phyloP scores from a whole-genome alignment of 2,888 invertebrate species.

The Thyatira batis region DNA sequence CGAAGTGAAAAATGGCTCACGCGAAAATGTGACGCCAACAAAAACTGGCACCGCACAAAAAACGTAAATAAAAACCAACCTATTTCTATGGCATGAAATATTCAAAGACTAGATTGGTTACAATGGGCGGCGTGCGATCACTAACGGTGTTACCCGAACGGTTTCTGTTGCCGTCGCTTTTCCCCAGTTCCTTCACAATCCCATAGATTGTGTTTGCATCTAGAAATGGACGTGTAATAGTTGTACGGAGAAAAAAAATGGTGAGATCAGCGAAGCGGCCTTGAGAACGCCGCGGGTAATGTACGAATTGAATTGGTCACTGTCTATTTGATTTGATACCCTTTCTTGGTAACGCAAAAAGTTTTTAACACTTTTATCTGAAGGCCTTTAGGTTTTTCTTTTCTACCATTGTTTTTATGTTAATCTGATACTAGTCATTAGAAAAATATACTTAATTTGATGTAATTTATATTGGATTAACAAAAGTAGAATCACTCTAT shows the following conservation, averaged over 20 bases:
- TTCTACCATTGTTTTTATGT: too few species aligned
- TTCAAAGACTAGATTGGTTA: constrained; percentile 53
- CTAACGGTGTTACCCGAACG: constrained; percentile 40
- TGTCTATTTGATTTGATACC: constrained; percentile 31
- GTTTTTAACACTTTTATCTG: background rate
- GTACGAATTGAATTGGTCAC: constrained; percentile 59
- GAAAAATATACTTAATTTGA: background rate
- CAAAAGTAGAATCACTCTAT: background rate
- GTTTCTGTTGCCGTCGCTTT: constrained; percentile 25
- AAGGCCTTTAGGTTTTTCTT: too few species aligned
- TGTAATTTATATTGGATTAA: background rate
- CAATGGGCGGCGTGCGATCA: constrained; percentile 54
- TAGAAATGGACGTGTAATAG: constrained; percentile 55
- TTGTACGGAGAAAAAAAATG: constrained; percentile 60
- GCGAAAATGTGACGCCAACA: constrained; percentile 59
- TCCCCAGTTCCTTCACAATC: constrained; percentile 29
- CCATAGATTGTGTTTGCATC: constrained; percentile 34
- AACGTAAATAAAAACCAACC: constrained; percentile 36
- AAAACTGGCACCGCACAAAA: constrained; percentile 45
- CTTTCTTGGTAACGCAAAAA: background rate
- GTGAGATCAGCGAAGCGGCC: constrained; percentile 73
- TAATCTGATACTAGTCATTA: too few species aligned
- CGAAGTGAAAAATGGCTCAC: constrained; percentile 61
- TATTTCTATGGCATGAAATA: constrained; percentile 61
- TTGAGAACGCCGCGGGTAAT: constrained; percentile 55